Percentiles rank a stretch among this genome's conserved stretches.
Conservation (phyloP, 2,888 invertebrate genomes). For the Physocephala rufipes region DNA sequence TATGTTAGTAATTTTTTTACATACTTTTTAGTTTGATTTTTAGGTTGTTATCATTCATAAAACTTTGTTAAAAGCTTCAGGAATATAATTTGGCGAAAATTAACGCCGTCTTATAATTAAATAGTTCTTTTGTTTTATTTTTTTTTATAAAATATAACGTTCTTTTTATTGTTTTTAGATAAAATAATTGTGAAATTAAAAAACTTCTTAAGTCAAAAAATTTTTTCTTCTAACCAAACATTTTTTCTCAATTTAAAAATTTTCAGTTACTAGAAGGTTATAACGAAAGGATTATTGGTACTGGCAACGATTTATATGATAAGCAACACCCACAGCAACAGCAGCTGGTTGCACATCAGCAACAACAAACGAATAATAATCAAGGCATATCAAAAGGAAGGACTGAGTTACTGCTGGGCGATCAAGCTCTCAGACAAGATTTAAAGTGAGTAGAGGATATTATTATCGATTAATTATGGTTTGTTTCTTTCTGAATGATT, state of each 20-base stretch:
- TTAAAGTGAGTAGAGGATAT: slow-evolving; percentile 54
- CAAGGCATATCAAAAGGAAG: slow-evolving; percentile 66
- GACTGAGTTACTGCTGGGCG: slow-evolving; percentile 65
- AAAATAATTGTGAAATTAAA: neutral
- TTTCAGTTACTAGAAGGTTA: slow-evolving; percentile 62
- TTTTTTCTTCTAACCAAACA: neutral
- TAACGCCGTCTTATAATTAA: too few species aligned
- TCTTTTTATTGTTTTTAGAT: slow-evolving; percentile 10
- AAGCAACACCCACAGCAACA: slow-evolving; percentile 41
- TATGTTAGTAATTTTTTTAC: too few species aligned
- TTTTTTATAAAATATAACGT: neutral
- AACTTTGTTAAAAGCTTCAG: too few species aligned
- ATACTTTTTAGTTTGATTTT: too few species aligned
- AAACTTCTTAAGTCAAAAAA: slow-evolving; percentile 17
- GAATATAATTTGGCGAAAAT: too few species aligned
- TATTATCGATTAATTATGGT: neutral
- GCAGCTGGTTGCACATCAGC: slow-evolving; percentile 34
- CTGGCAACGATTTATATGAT: slow-evolving; percentile 51
- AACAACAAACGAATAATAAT: slow-evolving; percentile 44
- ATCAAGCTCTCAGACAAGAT: slow-evolving; percentile 63
- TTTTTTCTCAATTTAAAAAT: neutral
- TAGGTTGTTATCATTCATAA: too few species aligned
- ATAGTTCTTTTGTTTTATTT: neutral
- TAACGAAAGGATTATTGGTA: slow-evolving; percentile 58
- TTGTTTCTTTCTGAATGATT: neutral